phyloP scores from a whole-genome alignment of 2,797 vertebrate species.

The Syngnathus rostellatus region DNA sequence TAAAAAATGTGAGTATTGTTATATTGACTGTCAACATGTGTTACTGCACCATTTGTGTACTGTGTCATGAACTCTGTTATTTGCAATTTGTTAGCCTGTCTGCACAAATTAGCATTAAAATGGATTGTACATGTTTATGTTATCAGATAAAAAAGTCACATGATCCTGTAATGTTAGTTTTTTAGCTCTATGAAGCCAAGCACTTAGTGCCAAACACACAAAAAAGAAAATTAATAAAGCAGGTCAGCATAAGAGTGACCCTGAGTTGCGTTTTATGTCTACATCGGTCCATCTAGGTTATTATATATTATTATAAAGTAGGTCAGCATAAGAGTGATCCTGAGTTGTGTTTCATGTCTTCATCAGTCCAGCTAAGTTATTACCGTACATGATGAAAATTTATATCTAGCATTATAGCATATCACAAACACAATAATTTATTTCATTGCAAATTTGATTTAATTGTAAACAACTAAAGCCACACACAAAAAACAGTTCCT shows the following conservation, averaged over 20 bases:
- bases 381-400: not conserved
- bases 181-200: not conserved
- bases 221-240: not conserved
- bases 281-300: not conserved
- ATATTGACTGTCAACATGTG: too few species aligned
- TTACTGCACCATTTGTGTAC: too few species aligned
- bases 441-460: slow-evolving; percentile 7
- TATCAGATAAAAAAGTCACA: too few species aligned
- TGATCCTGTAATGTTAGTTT: not conserved
- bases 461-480: slow-evolving; percentile 26
- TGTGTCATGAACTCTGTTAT: too few species aligned
- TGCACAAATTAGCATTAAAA: too few species aligned
- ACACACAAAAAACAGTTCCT: slow-evolving; percentile 20
- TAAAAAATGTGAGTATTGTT: too few species aligned
- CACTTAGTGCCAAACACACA: not conserved
- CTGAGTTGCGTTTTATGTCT: not conserved
- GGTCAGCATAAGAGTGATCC: not conserved
- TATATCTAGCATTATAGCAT: not conserved
- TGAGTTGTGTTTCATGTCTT: not conserved
- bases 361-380: not conserved
- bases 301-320: not conserved
- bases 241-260: not conserved
- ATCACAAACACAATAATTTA: slow-evolving; percentile 19
- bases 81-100: too few species aligned
- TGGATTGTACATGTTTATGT: too few species aligned